Evolutionary conservation across 2,113 vertebrate genomes (phyloP).

Genomic region (Pteronura brasiliensis): DNA sequence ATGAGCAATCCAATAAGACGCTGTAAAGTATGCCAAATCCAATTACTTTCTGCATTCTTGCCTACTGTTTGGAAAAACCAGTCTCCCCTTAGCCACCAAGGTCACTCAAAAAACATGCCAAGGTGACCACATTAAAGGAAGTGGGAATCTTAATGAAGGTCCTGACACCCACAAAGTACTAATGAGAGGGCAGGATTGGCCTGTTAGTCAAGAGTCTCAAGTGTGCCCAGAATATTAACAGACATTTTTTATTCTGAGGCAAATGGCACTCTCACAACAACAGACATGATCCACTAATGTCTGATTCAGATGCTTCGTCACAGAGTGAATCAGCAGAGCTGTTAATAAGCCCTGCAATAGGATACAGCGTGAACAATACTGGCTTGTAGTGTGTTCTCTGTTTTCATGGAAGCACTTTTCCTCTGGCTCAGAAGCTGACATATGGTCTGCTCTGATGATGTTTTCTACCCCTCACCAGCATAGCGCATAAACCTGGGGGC

Average conservation of each 20-base stretch:
- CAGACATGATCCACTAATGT: slow-evolving; percentile 55
- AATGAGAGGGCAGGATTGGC: slow-evolving; percentile 60
- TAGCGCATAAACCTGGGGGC: neutral
- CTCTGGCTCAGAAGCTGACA: neutral
- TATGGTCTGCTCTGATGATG: neutral
- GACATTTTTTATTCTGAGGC: slow-evolving; percentile 36
- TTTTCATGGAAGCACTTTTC: slow-evolving; percentile 7
- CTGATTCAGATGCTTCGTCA: slow-evolving; percentile 64
- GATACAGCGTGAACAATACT: neutral
- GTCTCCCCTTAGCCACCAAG: slow-evolving; percentile 59
- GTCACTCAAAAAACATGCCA: slow-evolving; percentile 62
- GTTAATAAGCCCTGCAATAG: neutral
- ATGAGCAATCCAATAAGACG: slow-evolving; percentile 45
- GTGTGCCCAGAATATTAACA: slow-evolving; percentile 64
- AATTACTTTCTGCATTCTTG: slow-evolving; percentile 59
- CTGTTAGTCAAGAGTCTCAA: slow-evolving; percentile 46
- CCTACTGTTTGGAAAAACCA: slow-evolving; percentile 59
- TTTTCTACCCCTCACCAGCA: neutral
- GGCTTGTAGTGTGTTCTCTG: neutral
- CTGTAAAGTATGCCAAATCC: slow-evolving; percentile 39
- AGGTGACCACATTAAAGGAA: slow-evolving; percentile 60
- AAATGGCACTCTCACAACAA: slow-evolving; percentile 49
- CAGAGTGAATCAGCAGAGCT: slow-evolving; percentile 59
- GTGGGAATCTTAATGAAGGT: slow-evolving; percentile 64
- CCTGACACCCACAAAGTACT: slow-evolving; percentile 61